These are phyloP conservation scores for Kryphioiulus occultus DNA, from an alignment of 2,888 invertebrate species.

Conservation along the genomic window DNA sequence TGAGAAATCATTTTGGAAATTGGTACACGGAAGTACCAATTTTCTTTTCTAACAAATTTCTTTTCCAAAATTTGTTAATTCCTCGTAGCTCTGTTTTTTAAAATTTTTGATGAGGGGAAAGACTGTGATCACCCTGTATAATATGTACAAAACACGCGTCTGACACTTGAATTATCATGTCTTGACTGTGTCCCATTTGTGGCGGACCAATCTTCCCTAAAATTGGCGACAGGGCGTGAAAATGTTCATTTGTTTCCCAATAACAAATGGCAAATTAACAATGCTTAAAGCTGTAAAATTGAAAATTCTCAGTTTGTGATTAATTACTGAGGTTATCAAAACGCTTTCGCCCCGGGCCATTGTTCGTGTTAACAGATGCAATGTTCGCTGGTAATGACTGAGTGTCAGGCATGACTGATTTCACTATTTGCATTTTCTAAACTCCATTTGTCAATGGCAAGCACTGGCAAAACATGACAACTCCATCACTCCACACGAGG, in stretches of 20 bases:
- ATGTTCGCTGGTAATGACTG: slow-evolving; percentile 20
- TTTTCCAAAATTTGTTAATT: no score
- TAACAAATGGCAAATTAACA: background rate
- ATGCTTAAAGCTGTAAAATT: background rate
- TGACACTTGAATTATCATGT: background rate
- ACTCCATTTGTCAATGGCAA: slow-evolving; percentile 26
- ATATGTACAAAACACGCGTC: no score
- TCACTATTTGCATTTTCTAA: slow-evolving; percentile 19
- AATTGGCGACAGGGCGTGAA: background rate
- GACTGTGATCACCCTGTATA: no score
- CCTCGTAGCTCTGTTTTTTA: no score
- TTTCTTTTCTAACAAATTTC: no score
- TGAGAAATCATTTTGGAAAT: no score
- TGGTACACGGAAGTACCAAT: no score
- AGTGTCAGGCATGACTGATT: slow-evolving; percentile 31
- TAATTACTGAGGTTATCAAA: slow-evolving; percentile 35
- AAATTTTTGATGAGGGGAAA: no score
- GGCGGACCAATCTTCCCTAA: background rate
- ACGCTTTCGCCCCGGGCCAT: slow-evolving; percentile 1
- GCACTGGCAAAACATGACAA: slow-evolving; percentile 9
- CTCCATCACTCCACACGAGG: background rate
- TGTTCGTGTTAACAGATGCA: slow-evolving; percentile 1
- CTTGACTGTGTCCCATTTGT: background rate
- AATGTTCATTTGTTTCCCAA: background rate
- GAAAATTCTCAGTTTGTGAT: background rate